phyloP scores from a whole-genome alignment of 2,113 vertebrate genomes.

The Carassius gibelio region DNA sequence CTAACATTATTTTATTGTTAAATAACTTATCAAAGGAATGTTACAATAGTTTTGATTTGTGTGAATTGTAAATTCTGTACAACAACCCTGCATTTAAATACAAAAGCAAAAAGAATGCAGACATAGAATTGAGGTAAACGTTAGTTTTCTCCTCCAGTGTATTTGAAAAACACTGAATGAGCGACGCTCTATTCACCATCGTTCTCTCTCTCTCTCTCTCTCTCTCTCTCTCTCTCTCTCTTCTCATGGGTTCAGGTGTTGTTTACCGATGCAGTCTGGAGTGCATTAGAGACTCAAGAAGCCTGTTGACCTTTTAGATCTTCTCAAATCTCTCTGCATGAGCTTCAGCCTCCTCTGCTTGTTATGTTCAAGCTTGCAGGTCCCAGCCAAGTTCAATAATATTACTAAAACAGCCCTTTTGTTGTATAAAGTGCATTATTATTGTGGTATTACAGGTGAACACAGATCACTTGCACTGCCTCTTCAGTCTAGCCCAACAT shows the following conservation, averaged over 20 bases:
- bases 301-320: conserved; percentile 56
- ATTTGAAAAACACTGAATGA: too few species aligned
- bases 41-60: too few species aligned
- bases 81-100: background rate
- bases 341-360: background rate
- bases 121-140: background rate
- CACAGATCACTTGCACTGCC: background rate
- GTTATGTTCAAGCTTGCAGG: background rate
- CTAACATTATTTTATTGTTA: too few species aligned
- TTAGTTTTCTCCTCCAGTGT: background rate
- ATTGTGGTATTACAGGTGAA: background rate
- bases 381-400: conserved; percentile 14
- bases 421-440: background rate
- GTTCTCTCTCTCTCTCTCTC: too few species aligned
- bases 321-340: conserved; percentile 54
- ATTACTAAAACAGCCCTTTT: background rate
- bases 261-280: background rate
- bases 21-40: too few species aligned
- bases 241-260: background rate
- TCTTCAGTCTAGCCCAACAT: background rate
- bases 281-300: conserved; percentile 48
- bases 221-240: background rate
- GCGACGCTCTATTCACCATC: too few species aligned
- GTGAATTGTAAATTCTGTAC: background rate
- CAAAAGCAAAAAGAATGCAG: background rate